Conservation (phyloP, 2,888 invertebrate genomes). For the Brassicogethes aeneus region DNA sequence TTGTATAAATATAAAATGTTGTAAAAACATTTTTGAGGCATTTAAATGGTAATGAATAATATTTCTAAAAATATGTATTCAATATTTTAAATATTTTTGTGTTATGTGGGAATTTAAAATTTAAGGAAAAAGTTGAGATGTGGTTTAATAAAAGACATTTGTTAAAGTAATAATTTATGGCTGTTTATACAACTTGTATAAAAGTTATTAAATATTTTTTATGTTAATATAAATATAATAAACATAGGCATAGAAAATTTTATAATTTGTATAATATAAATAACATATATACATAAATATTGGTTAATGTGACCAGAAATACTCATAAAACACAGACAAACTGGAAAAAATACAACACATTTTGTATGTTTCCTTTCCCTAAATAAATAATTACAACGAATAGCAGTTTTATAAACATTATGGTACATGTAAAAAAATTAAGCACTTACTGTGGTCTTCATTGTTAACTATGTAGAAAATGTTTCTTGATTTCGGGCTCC, state of each 20-base stretch:
- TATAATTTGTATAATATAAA: conserved; percentile 30
- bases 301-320: conserved; percentile 38
- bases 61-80: no score
- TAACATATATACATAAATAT: conserved; percentile 37
- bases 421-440: conserved; percentile 19
- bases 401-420: conserved; percentile 15
- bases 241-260: conserved; percentile 31
- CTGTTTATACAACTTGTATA: conserved; percentile 34
- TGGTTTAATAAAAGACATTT: conserved; percentile 2
- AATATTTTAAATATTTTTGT: no score
- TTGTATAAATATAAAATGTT: no score
- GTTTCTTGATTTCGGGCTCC: no score
- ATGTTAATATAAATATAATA: conserved; percentile 32
- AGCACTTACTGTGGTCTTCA: conserved; percentile 23
- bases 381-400: conserved; percentile 18
- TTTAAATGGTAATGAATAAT: no score
- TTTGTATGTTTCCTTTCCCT: conserved; percentile 11
- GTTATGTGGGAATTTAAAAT: no score
- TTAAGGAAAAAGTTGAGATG: no score
- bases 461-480: no score
- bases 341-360: conserved; percentile 25
- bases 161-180: conserved; percentile 29
- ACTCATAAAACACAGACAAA: conserved; percentile 35
- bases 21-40: no score
- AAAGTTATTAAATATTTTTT: conserved; percentile 36